Conservation (phyloP, 2,113 vertebrate genomes). For the Megaleporinus macrocephalus region DNA sequence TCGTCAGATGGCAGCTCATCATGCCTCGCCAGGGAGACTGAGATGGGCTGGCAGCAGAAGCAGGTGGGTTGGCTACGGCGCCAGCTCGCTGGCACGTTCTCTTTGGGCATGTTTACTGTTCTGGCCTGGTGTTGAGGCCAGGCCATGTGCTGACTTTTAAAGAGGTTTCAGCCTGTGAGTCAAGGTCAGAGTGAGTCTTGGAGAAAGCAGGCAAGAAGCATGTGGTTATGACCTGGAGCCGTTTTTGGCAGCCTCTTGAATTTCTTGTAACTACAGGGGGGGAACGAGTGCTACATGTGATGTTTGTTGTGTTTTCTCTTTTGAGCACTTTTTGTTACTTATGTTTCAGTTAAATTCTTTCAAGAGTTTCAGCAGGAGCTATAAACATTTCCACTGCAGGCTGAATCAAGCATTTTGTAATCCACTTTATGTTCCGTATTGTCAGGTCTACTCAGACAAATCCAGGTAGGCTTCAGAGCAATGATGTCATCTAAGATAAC, state of each 20-base stretch:
- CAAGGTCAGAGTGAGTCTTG: slow-evolving; percentile 47
- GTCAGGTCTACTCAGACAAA: not conserved
- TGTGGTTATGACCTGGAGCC: slow-evolving; percentile 1
- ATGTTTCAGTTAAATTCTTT: not conserved
- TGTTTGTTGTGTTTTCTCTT: not conserved
- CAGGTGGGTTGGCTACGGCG: slow-evolving; percentile 62
- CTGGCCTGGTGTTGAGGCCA: slow-evolving; percentile 54
- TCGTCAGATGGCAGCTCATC: slow-evolving; percentile 62
- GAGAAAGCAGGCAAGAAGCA: not conserved
- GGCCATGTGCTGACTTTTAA: slow-evolving; percentile 61
- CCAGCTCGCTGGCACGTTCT: slow-evolving; percentile 58
- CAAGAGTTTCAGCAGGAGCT: not conserved
- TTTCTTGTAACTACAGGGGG: slow-evolving; percentile 3
- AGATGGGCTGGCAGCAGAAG: slow-evolving; percentile 45
- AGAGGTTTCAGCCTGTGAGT: slow-evolving; percentile 53
- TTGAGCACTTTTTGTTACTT: not conserved
- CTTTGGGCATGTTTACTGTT: slow-evolving; percentile 56
- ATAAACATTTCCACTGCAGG: not conserved
- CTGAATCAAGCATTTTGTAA: not conserved
- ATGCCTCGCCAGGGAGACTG: slow-evolving; percentile 50
- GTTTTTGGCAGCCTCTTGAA: not conserved
- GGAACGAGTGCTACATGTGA: no score
- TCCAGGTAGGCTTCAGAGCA: not conserved
- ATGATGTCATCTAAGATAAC: slow-evolving; percentile 6
- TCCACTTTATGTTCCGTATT: not conserved